Evolutionary conservation across 2,113 vertebrate species (phyloP).

Genomic region (Natator depressus): DNA sequence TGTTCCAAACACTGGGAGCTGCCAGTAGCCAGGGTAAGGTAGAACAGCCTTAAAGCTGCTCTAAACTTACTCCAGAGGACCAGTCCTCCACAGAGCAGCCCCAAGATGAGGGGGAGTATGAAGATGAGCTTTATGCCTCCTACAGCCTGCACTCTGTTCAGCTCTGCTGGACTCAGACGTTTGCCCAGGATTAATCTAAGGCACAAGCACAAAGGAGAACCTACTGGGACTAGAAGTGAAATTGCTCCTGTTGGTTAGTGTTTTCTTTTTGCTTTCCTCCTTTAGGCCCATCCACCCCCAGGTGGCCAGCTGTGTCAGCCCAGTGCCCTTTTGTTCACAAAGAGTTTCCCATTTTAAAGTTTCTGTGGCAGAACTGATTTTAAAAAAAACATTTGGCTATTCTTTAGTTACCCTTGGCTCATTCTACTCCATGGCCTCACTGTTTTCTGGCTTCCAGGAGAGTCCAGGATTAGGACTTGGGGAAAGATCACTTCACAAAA

Average conservation of each 20-base stretch:
- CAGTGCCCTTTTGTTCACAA: not conserved
- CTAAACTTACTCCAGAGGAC: not conserved
- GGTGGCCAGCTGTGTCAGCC: not conserved
- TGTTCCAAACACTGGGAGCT: not conserved
- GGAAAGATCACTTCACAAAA: not conserved
- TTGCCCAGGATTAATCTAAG: not conserved
- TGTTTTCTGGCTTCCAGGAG: not conserved
- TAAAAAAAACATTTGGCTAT: not conserved
- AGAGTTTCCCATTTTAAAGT: not conserved
- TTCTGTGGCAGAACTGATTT: not conserved
- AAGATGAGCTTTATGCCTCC: not conserved
- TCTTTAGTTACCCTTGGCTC: not conserved
- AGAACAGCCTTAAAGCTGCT: not conserved
- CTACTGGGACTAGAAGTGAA: not conserved
- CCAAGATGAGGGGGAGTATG: not conserved
- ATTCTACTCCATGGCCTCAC: not conserved
- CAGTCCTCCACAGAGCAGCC: not conserved
- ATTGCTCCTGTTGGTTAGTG: not conserved
- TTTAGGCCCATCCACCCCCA: not conserved
- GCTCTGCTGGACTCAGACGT: not conserved
- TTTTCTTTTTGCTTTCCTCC: not conserved
- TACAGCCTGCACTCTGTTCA: not conserved
- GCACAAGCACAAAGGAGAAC: not conserved
- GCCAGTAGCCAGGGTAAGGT: not conserved
- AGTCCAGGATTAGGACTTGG: not conserved